Evolutionary conservation across 1,140 invertebrate genomes (phyloP).

Genomic region (Formica exsecta): DNA sequence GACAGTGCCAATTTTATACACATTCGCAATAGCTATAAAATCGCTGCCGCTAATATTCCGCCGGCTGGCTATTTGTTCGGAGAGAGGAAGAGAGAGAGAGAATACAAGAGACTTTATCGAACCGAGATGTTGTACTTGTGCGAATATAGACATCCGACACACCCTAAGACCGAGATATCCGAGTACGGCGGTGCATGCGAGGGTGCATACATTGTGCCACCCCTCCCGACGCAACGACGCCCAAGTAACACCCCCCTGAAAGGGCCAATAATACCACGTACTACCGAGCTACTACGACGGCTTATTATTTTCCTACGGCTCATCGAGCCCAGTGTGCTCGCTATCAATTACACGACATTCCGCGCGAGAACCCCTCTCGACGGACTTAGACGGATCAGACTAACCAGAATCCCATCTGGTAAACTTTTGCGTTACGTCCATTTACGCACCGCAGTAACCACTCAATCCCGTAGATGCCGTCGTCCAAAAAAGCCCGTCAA

Average conservation of each 20-base stretch:
- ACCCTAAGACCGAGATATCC: conserved; percentile 76
- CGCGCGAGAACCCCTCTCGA: conserved; percentile 68
- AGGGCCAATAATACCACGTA: conserved; percentile 75
- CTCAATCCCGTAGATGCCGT: conserved; percentile 22
- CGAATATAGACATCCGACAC: conserved; percentile 77
- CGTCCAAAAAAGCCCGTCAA: conserved; percentile 24
- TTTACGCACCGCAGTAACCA: conserved; percentile 65
- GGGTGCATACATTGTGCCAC: conserved; percentile 76
- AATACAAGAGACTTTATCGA: conserved; percentile 70
- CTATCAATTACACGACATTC: conserved; percentile 83
- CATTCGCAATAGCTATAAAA: conserved; percentile 8
- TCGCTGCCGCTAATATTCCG: conserved; percentile 2
- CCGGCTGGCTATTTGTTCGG: conserved; percentile 35
- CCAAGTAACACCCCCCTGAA: conserved; percentile 73
- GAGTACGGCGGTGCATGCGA: conserved; percentile 64
- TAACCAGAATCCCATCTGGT: conserved; percentile 84
- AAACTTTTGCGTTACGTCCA: conserved; percentile 76
- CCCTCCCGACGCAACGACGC: conserved; percentile 72
- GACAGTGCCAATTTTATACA: background rate
- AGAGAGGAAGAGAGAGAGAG: background rate
- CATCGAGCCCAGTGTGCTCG: conserved; percentile 79
- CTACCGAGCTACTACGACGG: conserved; percentile 70
- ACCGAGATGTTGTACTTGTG: conserved; percentile 72
- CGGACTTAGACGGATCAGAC: conserved; percentile 82
- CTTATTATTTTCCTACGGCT: conserved; percentile 83